A percentile compares a stretch with the other conserved stretches of the same genome.
These are phyloP conservation scores for Catharus minimus DNA, from an alignment of 2,113 vertebrate genomes.

Conservation along the genomic window DNA sequence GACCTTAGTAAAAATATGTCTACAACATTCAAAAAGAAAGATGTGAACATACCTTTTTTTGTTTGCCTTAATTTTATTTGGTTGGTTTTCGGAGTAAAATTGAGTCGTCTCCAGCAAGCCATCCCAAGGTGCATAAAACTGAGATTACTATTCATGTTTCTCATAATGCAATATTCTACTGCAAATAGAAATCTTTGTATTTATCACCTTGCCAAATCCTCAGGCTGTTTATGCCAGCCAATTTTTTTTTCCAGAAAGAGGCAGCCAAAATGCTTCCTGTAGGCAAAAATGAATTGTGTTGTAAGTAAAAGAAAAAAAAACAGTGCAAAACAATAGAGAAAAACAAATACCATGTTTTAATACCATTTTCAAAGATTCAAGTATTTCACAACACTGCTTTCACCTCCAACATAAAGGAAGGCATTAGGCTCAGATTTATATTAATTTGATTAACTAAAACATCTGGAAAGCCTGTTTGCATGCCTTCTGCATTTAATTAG, in stretches of 20 bases:
- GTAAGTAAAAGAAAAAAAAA: not conserved
- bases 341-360: not conserved
- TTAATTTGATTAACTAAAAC: not conserved
- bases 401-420: not conserved
- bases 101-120: not conserved
- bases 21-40: not conserved
- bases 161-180: not conserved
- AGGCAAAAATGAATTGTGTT: not conserved
- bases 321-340: not conserved
- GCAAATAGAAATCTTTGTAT: not conserved
- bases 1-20: not conserved
- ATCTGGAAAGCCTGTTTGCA: constrained; percentile 9
- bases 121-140: not conserved
- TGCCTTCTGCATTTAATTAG: not conserved
- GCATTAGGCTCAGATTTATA: not conserved
- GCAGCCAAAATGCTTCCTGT: not conserved
- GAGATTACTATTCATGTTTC: not conserved
- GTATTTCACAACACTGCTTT: not conserved
- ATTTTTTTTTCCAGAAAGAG: not conserved
- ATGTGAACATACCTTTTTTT: not conserved
- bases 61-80: not conserved
- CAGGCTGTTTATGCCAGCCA: not conserved
- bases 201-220: constrained; percentile 26
- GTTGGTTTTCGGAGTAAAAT: not conserved
- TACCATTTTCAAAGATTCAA: not conserved